These are phyloP conservation scores for Pollicipes pollicipes DNA, from an alignment of 1,140 invertebrate species.

Conservation along the genomic window DNA sequence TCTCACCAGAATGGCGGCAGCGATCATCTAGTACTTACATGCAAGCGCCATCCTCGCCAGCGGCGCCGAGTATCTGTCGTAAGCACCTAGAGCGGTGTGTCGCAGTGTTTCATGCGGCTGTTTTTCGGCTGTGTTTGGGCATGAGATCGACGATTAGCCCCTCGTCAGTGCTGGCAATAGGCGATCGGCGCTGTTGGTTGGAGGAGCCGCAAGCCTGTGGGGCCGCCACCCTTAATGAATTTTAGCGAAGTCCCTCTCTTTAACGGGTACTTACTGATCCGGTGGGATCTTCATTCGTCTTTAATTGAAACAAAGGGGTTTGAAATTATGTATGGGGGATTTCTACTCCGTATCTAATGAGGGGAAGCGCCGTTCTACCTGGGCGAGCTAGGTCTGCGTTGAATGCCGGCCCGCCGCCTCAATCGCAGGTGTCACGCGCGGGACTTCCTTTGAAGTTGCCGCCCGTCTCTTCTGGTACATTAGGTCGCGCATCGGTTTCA, in stretches of 20 bases:
- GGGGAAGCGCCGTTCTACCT: slow-evolving; percentile 8
- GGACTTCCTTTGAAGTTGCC: slow-evolving; percentile 18
- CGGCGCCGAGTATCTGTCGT: no score
- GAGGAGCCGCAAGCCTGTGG: no score
- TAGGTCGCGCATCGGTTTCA: neutral
- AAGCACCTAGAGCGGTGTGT: no score
- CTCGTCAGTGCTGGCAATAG: no score
- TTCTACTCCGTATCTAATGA: neutral
- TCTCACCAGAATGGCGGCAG: no score
- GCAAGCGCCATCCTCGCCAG: no score
- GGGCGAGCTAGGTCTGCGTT: neutral
- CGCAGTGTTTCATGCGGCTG: no score
- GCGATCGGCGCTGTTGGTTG: no score
- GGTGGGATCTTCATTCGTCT: neutral
- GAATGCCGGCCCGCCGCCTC: slow-evolving; percentile 10
- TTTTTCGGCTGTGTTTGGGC: no score
- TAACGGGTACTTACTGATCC: neutral
- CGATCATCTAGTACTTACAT: no score
- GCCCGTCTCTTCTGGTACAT: slow-evolving; percentile 15
- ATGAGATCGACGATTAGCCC: no score
- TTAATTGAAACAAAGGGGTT: neutral
- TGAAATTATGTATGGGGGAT: neutral
- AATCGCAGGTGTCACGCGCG: slow-evolving; percentile 20
- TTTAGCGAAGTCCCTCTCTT: neutral
- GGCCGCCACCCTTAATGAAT: no score